Evolutionary conservation across 2,113 vertebrate species (phyloP), one percentile per base, ranked within the genome.

Genomic region (Gadus macrocephalus): DNA sequence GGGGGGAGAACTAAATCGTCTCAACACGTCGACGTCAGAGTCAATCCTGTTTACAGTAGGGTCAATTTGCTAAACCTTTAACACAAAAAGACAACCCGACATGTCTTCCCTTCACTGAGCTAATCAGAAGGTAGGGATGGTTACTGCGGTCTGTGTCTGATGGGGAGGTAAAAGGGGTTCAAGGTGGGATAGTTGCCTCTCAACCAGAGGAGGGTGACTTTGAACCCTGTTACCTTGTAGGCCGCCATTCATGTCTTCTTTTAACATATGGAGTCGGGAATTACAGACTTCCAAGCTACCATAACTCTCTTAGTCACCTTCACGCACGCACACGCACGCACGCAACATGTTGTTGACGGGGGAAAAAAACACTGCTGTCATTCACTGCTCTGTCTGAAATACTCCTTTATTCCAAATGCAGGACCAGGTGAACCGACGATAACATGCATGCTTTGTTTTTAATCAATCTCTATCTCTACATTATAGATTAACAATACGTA

Each of bases 341-440:
- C 77, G 20, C 42, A 53, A 28, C 77, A 3, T 67, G 66, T 72
- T 56, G 28, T 15, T 6, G 12, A 27, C 19, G 65, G 28, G 60
- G 68, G 79, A 70, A 77, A 53, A 78, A 85, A 75, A 72, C 76
- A 17, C 65, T 65, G n/a, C 67, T 70, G 70, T 69, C 80, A 81
- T 58, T 80, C 71, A 81, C 78, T 80, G 35, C 28, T 66, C 53
- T 86, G 83, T 83, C 67, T 80, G 87, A 94, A 91, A 90, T 89
- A 91, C 84, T 89, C 74, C 84, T 92, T 89, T 92, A 89, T 93
- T 92, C 86, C 83, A 87, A 92, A 92, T 88, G 87, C 86, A 91
- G 92, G 91, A 93, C 89, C 89, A 87, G 49, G 86, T 83, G 81
- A 88, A 86, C 85, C 87, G 79, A 89, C 90, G 77, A 84, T 90